phyloP scores from a whole-genome alignment of 2,113 vertebrate genomes.

The Phodopus roborovskii region DNA sequence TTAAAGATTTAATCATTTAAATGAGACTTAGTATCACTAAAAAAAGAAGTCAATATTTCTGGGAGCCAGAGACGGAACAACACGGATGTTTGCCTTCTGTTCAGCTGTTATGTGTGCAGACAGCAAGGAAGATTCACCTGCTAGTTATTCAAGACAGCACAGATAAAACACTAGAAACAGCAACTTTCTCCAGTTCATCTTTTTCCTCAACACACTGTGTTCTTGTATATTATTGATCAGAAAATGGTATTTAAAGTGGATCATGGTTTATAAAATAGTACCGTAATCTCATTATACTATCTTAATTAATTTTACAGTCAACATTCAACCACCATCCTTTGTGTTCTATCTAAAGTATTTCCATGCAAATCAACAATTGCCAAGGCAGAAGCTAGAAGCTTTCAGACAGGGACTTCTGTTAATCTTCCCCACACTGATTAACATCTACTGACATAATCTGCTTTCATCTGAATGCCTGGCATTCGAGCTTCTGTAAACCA shows the following conservation, averaged over 20 bases:
- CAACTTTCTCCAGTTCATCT: constrained; percentile 39
- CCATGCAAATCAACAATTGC: neutral
- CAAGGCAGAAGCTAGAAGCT: neutral
- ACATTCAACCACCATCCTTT: neutral
- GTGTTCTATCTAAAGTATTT: neutral
- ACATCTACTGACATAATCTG: constrained; percentile 24
- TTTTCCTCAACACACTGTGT: neutral
- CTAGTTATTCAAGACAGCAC: constrained; percentile 39
- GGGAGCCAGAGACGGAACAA: constrained; percentile 17
- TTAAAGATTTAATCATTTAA: constrained; percentile 79
- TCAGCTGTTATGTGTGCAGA: neutral
- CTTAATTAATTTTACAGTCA: constrained; percentile 64
- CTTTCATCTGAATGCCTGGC: constrained; percentile 16
- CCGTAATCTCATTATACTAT: constrained; percentile 40
- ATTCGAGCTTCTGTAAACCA: constrained; percentile 23
- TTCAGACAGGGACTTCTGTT: constrained; percentile 11
- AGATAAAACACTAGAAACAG: neutral
- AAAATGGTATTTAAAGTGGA: constrained; percentile 57
- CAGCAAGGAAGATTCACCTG: constrained; percentile 49
- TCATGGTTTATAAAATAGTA: constrained; percentile 51
- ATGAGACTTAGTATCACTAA: constrained; percentile 69
- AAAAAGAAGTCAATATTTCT: constrained; percentile 75
- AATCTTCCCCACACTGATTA: neutral
- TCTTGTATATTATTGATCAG: constrained; percentile 65
- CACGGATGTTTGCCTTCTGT: constrained; percentile 63